Evolutionary conservation across 2,797 vertebrate genomes (phyloP), one percentile per base, ranked within the genome.

Genomic region (Sylvilagus floridanus): DNA sequence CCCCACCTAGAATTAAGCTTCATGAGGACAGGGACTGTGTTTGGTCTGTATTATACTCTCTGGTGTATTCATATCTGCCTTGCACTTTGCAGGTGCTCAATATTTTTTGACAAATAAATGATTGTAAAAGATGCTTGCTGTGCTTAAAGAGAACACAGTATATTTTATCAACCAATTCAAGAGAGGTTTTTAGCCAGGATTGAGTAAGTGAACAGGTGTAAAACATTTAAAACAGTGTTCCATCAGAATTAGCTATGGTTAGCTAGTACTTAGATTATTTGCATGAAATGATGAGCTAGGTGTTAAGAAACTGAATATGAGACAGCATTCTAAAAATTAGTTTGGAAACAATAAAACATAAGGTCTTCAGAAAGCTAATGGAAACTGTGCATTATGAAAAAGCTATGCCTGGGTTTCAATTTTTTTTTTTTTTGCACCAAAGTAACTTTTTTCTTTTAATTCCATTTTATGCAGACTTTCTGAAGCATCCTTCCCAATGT

Each of bases 271-370:
- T 81, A 37, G 65, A 7, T 26, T 65, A 63, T 63, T 89, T 94
- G 1, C 4, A 47, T 66, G 71, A 89, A 54, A 71, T 72, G 92
- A 95, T 63, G 24, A 73, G 8, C n/a, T 60, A 83, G 42, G 88
- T 4, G 37, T 78, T 32, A 88, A 71, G 57, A 79, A 88, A 63
- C 21, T 77, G 52, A 30, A 72, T 89, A 81, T 35, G 16, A 83
- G 9, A 26, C 32, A 96, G 30, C 13, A 50, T 81, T 88, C 60
- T 50, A 9, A 26, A 28, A 77, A 92, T 94, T 92, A 65, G 12
- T 85, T 79, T 87, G 16, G 9, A 86, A 75, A 63, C 35, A 93
- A 84, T 78, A 77, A 69, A 87, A 77, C 8, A 82, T 85, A 81
- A 78, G 10, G 66, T 66, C 66, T 57, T 57, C 54, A 57, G 19